Conservation (phyloP, 2,113 vertebrate species). For the Lophotis ruficrista region DNA sequence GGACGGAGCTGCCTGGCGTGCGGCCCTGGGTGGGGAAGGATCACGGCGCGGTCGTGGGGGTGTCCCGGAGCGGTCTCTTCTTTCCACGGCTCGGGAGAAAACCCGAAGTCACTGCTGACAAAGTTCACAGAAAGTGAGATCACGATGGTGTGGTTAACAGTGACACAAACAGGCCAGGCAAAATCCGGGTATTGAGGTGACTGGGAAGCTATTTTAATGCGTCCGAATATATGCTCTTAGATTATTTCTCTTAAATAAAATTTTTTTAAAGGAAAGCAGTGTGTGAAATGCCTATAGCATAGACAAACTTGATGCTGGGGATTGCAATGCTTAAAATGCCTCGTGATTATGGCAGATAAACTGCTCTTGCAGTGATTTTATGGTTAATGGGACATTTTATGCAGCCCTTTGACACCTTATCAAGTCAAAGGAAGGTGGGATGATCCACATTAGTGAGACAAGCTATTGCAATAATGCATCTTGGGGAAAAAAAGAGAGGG, state of each 20-base stretch:
- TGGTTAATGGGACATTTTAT: background rate
- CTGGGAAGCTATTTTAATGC: fast-evolving
- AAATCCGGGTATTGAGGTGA: background rate
- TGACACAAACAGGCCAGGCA: background rate
- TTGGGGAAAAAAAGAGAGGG: background rate
- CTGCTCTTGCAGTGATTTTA: background rate
- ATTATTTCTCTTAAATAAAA: too few species aligned
- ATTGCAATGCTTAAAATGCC: background rate
- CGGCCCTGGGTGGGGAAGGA: fast-evolving
- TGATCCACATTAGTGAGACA: background rate
- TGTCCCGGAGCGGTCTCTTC: fast-evolving
- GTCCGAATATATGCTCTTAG: fast-evolving
- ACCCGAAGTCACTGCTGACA: background rate
- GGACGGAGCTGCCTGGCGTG: background rate
- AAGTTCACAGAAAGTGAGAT: background rate
- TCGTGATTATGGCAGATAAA: background rate
- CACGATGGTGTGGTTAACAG: fast-evolving
- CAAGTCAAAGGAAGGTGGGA: background rate
- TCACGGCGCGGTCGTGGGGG: fast-evolving
- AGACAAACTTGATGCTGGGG: background rate
- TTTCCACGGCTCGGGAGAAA: background rate
- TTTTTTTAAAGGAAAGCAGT: background rate
- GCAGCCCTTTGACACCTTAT: background rate
- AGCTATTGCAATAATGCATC: background rate
- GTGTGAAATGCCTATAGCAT: background rate